Conservation (phyloP, 2,888 invertebrate genomes). For the Dexiosoma caninum region DNA sequence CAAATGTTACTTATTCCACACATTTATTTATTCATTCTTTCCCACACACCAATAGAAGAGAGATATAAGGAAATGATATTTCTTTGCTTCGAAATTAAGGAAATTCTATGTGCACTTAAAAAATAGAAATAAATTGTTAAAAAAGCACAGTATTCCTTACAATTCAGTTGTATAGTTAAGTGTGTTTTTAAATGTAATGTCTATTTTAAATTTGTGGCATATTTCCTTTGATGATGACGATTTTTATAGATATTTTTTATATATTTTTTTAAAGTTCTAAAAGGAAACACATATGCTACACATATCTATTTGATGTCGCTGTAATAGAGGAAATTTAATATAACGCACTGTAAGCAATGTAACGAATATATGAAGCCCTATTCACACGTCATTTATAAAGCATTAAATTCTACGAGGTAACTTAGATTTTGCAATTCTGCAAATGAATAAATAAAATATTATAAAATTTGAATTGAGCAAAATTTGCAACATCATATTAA, state of each 20-base stretch:
- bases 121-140: neutral
- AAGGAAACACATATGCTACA: no score
- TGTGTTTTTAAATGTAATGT: slow-evolving; percentile 26
- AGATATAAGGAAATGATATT: slow-evolving; percentile 34
- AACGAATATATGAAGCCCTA: slow-evolving; percentile 3
- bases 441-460: no score
- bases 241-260: slow-evolving; percentile 15
- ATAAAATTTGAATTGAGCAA: no score
- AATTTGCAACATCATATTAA: no score
- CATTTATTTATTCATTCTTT: slow-evolving; percentile 2
- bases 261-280: neutral
- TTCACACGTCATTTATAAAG: neutral
- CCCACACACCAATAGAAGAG: neutral
- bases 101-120: slow-evolving; percentile 30
- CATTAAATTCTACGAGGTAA: neutral
- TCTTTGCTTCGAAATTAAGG: slow-evolving; percentile 6
- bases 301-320: neutral
- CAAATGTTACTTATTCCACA: slow-evolving; percentile 41
- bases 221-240: slow-evolving; percentile 40
- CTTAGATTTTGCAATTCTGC: no score
- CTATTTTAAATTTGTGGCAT: slow-evolving; percentile 42
- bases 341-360: neutral
- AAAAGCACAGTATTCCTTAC: slow-evolving; percentile 12
- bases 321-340: neutral
- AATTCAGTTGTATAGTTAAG: slow-evolving; percentile 1